phyloP scores from a whole-genome alignment of 2,888 invertebrate species.

The Asteroscopus sphinx region DNA sequence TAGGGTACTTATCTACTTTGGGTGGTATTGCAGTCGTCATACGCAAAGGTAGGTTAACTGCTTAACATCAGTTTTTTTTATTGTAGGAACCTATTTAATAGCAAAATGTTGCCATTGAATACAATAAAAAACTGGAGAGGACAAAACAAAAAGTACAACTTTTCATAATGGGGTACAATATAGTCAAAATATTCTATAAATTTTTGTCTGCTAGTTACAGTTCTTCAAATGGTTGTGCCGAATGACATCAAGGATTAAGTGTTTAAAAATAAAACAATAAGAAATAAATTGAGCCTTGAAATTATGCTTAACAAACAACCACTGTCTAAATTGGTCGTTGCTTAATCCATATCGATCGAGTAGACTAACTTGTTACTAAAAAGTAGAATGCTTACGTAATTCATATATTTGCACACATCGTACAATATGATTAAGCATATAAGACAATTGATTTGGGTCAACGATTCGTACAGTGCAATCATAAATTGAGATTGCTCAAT shows the following conservation, averaged over 20 bases:
- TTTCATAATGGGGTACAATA: no score
- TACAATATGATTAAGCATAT: slow-evolving; percentile 29
- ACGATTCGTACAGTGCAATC: slow-evolving; percentile 56
- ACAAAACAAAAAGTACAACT: no score
- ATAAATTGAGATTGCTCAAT: slow-evolving; percentile 64
- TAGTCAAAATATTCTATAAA: no score
- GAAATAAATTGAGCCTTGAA: slow-evolving; percentile 5
- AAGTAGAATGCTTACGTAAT: slow-evolving; percentile 19
- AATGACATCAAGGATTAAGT: background rate
- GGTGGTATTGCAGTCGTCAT: no score
- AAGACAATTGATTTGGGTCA: slow-evolving; percentile 70
- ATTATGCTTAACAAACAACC: slow-evolving; percentile 18
- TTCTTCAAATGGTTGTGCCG: no score
- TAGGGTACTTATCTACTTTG: no score
- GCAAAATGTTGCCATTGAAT: no score
- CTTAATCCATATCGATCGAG: slow-evolving; percentile 22
- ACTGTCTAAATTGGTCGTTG: slow-evolving; percentile 16
- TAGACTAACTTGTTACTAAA: slow-evolving; percentile 6
- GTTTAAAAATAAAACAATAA: background rate
- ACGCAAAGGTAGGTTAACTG: no score
- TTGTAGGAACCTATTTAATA: no score
- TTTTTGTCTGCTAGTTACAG: no score
- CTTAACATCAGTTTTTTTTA: no score
- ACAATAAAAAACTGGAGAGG: no score
- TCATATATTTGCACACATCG: slow-evolving; percentile 19